Percentiles rank a stretch among this genome's conserved stretches.
These are phyloP conservation scores for Chaenodraco wilsoni DNA, from an alignment of 2,797 vertebrate genomes.

Conservation along the genomic window DNA sequence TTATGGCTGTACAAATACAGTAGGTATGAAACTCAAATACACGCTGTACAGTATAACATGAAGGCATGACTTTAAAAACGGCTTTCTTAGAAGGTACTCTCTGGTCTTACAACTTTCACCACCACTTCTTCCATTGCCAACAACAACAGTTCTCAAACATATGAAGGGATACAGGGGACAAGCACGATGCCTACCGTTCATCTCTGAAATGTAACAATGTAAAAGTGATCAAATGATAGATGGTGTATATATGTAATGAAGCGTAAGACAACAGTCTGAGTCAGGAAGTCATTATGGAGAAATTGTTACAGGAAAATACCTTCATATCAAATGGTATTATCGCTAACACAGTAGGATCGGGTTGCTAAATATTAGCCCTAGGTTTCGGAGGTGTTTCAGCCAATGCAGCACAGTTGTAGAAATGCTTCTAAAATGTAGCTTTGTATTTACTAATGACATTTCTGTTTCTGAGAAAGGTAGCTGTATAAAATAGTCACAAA, in stretches of 20 bases:
- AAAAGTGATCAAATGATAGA: background rate
- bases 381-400: background rate
- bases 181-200: background rate
- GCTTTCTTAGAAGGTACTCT: background rate
- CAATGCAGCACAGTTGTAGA: background rate
- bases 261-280: background rate
- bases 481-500: background rate
- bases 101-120: background rate
- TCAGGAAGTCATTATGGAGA: background rate
- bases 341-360: background rate
- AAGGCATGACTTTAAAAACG: constrained; percentile 12
- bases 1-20: constrained; percentile 49
- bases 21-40: constrained; percentile 29
- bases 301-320: background rate
- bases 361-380: constrained; percentile 5
- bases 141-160: constrained; percentile 12
- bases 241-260: background rate
- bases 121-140: background rate
- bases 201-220: background rate
- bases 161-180: background rate
- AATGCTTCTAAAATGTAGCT: background rate
- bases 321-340: no score
- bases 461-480: background rate
- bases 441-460: background rate
- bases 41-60: constrained; percentile 25